Conservation (phyloP, 1,140 invertebrate genomes). For the Manduca sexta region DNA sequence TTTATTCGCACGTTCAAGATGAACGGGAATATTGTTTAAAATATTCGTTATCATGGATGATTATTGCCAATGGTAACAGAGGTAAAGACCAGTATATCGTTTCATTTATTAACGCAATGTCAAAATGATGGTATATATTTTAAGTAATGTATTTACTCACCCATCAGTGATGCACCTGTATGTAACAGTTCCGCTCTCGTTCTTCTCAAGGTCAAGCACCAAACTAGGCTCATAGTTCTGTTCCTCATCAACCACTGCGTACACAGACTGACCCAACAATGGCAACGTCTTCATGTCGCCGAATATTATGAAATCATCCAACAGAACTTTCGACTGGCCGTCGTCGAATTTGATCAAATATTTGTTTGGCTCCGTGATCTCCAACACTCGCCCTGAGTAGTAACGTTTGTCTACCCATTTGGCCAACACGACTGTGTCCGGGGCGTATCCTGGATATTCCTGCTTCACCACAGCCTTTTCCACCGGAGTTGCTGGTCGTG, state of each 20-base stretch:
- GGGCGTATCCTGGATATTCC: constrained; percentile 53
- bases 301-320: constrained; percentile 76
- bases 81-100: too few relatives aligned
- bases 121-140: too few relatives aligned
- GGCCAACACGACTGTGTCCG: constrained; percentile 74
- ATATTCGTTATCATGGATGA: too few relatives aligned
- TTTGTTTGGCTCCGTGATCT: constrained; percentile 73
- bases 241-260: constrained; percentile 66
- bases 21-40: too few relatives aligned
- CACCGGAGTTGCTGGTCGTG: constrained; percentile 55
- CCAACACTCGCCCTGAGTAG: constrained; percentile 74
- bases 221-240: constrained; percentile 67
- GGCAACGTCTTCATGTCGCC: constrained; percentile 66
- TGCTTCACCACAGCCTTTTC: constrained; percentile 46
- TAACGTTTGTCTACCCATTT: constrained; percentile 79
- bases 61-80: too few relatives aligned
- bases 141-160: constrained; percentile 28
- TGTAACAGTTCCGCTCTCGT: constrained; percentile 54
- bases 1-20: too few relatives aligned
- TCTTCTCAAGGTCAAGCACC: constrained; percentile 60
- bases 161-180: constrained; percentile 70
- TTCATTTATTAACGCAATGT: too few relatives aligned
- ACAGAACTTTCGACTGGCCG: constrained; percentile 72
- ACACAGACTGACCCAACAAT: constrained; percentile 64
- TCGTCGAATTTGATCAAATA: constrained; percentile 77